These are phyloP conservation scores for Smutsia temminckii DNA, from an alignment of 2,797 vertebrate genomes.

Conservation along the genomic window DNA sequence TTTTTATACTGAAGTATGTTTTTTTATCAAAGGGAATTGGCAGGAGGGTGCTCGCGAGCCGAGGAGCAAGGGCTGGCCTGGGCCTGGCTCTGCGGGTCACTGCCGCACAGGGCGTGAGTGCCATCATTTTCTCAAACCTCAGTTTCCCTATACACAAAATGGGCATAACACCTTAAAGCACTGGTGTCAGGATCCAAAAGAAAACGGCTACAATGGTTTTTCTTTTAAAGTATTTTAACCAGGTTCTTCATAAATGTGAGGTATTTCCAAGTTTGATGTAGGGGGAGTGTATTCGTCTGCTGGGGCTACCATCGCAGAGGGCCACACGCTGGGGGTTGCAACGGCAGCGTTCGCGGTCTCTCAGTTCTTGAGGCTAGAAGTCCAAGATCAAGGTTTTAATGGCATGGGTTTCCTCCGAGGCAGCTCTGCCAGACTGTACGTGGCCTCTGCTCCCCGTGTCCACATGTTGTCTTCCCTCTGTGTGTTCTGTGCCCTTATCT, in stretches of 20 bases:
- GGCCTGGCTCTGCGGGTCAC: too few relatives aligned
- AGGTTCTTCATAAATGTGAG: neutral
- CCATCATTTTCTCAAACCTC: rapidly evolving
- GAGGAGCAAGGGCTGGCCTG: rapidly evolving
- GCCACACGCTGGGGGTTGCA: neutral
- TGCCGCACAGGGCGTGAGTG: neutral
- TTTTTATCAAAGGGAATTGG: neutral
- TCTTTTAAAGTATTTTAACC: neutral
- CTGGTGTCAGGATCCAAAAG: neutral
- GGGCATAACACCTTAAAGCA: neutral
- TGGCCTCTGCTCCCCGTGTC: neutral
- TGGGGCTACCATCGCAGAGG: neutral
- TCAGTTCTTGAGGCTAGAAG: neutral
- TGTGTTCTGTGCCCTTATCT: neutral
- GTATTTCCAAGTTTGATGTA: neutral
- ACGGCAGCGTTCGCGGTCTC: neutral
- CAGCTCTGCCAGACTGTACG: neutral
- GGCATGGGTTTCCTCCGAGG: neutral
- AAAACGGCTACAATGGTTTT: neutral
- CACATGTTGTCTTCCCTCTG: neutral
- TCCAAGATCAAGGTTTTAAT: too few relatives aligned
- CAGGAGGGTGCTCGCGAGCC: rapidly evolving
- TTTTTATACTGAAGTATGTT: neutral
- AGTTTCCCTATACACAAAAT: slow-evolving; percentile 35
- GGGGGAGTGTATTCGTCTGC: neutral